Base-by-base conservation (phyloP, 2,113 vertebrate species). In the Artemisiospiza belli region DNA sequence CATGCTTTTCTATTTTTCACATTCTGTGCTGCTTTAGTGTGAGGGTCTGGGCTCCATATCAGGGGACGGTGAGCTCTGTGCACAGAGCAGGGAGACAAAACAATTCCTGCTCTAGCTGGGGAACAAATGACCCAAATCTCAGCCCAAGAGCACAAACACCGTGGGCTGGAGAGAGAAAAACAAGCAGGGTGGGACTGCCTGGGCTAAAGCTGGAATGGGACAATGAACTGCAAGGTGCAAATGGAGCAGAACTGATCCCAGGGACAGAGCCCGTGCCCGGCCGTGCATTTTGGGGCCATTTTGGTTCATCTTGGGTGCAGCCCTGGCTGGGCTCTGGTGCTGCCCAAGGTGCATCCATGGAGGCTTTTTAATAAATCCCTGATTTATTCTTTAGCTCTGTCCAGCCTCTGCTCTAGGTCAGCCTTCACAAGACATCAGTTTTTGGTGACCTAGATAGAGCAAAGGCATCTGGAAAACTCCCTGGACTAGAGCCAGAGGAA, bases 41-140 rank as follows among this genome's bases (percentile, higher is more conserved):
- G 15, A 15, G 6, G 4, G 2, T 15, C 21, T 58, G 57, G 3
- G 14, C 33, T 59, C 16, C 57, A 24, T 1, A 11, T 24, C 0
- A 59, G 6, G 10, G 57, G 15, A 59, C 16, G n/a, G 14, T 35
- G 57, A 24, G 22, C 22, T 58, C 57, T 16, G 1, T 59, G 22
- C 22, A 24, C 57, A 59, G 57, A 24, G 33, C 57, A 59, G 57
- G 15, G 57, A 59, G 15, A 59, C 57, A 59, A 59, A 35, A 35
- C 57, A 59, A 59, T 59, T 35, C n/a, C 57, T 41, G 41, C 41
- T 41, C 41, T 3, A 41, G 41, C 6, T 41, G 5, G 41, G 41
- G 12, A 41, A 14, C 41, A 41, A 41, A 41, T 41, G 41, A 41
- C 5, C 41, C 12, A 5, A 41, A 41, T 41, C 41, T 41, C 41